Conservation (phyloP, 2,888 invertebrate species). For the Eupithecia vulgata region DNA sequence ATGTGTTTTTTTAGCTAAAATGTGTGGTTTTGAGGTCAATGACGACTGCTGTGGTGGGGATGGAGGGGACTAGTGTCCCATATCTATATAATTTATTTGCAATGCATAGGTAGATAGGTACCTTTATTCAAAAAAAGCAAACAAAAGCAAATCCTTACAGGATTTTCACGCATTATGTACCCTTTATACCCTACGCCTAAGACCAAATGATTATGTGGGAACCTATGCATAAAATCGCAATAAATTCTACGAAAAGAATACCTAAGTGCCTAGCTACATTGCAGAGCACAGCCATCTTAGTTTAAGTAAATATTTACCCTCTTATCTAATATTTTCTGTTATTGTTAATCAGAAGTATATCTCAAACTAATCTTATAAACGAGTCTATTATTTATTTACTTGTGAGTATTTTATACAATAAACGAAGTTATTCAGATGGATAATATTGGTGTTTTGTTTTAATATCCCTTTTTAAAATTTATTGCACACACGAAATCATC, state of each 20-base stretch:
- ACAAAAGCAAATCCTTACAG: neutral
- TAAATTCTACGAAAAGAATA: neutral
- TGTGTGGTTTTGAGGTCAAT: conserved; percentile 71
- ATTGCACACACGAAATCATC: neutral
- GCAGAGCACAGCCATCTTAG: neutral
- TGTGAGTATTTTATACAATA: neutral
- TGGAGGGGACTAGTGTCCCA: conserved; percentile 41
- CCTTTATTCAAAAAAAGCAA: no score
- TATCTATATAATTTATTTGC: neutral
- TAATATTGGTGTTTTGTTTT: neutral
- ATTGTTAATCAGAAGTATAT: neutral
- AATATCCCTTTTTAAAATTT: neutral
- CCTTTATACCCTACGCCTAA: neutral
- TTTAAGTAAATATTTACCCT: neutral
- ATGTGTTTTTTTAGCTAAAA: conserved; percentile 63
- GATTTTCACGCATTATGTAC: neutral
- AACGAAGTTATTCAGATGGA: neutral
- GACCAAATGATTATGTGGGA: neutral
- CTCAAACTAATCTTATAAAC: neutral
- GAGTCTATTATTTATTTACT: neutral
- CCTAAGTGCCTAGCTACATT: neutral
- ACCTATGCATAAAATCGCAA: neutral
- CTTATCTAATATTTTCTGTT: neutral
- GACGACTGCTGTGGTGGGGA: conserved; percentile 62
- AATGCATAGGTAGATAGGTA: neutral